Base-by-base conservation (phyloP, 2,797 vertebrate species). In the Coregonus sp. region DNA sequence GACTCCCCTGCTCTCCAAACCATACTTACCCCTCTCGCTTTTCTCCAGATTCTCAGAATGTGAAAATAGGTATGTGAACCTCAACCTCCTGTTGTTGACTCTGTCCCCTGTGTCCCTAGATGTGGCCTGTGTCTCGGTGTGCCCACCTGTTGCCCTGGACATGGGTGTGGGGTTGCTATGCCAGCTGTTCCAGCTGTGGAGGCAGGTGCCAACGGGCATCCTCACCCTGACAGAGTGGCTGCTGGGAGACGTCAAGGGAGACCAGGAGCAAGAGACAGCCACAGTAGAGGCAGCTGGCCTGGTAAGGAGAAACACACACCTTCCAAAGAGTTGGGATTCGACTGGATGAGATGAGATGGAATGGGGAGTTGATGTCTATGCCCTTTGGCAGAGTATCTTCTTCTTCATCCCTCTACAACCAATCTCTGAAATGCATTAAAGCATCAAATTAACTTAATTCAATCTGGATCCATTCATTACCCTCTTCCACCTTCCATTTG, bases 101-200 rank as follows among this genome's bases (percentile, higher is more conserved):
- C 50, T 35, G 51, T 77, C 50, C 77, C 66, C 70, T 79, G 4
- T 87, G 78, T 88, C 76, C 78, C 12, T 91, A 97, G 97, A 91
- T 71, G 89, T 90, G 83, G 82, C 88, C 2, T 91, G 91, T 14
- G 89, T 88, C 84, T 82, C 94, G 0, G 92, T 97, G 77, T 96
- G 94, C 81, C 96, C 97, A 74, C 92, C 96, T 0, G 89, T 96
- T 65, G 97, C 97, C 9, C 86, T 98, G 91, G 93, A 95, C 70
- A 84, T 93, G 31, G 95, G 95, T 0, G 83, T 97, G 78, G 89
- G 81, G 35, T 88, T 93, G 12, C 82, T 99, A 82, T 97, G 97
- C 89, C 92, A 89, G 82, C 90, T 96, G 80, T 93, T 98, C 0
- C 91, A 86, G 89, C 77, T 31, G 35, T 98, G 97, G 96, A 88